Evolutionary conservation across 1,140 invertebrate species (phyloP).

Genomic region (Papilio glaucus): DNA sequence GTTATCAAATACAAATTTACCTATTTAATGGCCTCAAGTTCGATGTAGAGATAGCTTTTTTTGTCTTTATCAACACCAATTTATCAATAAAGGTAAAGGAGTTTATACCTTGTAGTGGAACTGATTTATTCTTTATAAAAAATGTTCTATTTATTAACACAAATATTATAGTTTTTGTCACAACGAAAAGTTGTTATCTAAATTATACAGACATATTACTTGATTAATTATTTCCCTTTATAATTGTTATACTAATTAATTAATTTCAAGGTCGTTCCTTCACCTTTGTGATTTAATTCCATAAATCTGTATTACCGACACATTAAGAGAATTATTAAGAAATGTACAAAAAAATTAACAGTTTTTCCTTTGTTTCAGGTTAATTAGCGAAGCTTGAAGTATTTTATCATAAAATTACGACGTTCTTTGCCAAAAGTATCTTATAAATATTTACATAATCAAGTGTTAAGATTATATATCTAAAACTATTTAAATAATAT

Average conservation of each 20-base stretch:
- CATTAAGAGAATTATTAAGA: background rate
- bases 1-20: no score
- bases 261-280: background rate
- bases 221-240: conserved; percentile 1
- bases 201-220: background rate
- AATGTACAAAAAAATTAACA: background rate
- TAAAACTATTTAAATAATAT: conserved; percentile 43
- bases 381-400: conserved; percentile 49
- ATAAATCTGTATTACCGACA: no score
- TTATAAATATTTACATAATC: conserved; percentile 46
- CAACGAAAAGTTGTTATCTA: background rate
- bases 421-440: conserved; percentile 33
- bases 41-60: no score
- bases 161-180: background rate
- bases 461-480: conserved; percentile 43
- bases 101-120: no score
- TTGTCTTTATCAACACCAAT: no score
- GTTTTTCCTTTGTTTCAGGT: conserved; percentile 64
- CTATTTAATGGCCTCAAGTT: no score
- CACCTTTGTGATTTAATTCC: background rate
- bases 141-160: no score
- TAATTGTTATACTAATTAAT: background rate
- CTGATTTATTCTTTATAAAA: no score
- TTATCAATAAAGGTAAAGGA: no score
- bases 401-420: conserved; percentile 32